Evolutionary conservation across 2,113 vertebrate genomes (phyloP), one percentile per base, ranked within the genome.

Genomic region (Anolis carolinensis): DNA sequence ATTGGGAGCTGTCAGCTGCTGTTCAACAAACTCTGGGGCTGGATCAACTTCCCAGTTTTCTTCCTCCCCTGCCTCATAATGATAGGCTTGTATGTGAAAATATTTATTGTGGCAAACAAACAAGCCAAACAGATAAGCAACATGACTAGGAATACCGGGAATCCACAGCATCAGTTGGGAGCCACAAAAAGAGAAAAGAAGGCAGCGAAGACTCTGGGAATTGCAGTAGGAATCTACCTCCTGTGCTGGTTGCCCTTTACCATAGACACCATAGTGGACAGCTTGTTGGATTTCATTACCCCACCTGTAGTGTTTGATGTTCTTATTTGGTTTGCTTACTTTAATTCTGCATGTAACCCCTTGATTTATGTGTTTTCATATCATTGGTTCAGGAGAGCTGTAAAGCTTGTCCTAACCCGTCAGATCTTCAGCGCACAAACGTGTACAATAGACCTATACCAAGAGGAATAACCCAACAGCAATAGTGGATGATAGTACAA

Each of bases 281-380:
- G 90, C 30, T 81, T 95, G 77, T 63, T 94, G 13, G 74, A 92
- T 87, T 94, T 94, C 44, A 70, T 88, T 89, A 94, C 89, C 0
- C 89, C 91, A 0, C 87, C 94, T 0, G 25, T 93, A 74, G 67
- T 96, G 48, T 95, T 95, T 52, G 91, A 94, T 89, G 87, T 89
- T 30, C 86, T 96, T 27, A 91, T 95, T 87, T 95, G 93, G 91
- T 92, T 95, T 76, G 91, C 91, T 39, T 96, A 95, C 84, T 93
- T 96, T 79, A 95, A 90, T 83, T 95, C 90, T 7, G 91, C 94
- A 83, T 95, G 92, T 76, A 95, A 92, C 76, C 93, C 93, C 2
- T 85, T 94, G 83, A 95, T 94, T 67, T 96, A 93, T 20, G 91
- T 94, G 48, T 95, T 96, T 83, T 96, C 93, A 65, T 94, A 94